These are phyloP conservation scores for Scatophagus argus DNA, from an alignment of 2,113 vertebrate genomes.

Conservation along the genomic window DNA sequence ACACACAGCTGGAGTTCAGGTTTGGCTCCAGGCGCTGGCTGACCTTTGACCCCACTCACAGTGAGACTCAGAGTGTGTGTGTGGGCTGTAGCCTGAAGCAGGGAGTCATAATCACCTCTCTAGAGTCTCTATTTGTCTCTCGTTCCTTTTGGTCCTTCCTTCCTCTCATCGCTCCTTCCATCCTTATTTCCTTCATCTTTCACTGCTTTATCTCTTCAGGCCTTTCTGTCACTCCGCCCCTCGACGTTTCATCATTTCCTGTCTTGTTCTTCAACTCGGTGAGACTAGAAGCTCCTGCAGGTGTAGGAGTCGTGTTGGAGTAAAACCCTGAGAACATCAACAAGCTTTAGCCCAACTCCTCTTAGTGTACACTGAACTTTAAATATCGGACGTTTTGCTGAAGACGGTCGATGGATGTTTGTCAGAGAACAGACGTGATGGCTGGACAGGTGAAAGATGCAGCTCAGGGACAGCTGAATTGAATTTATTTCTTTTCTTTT, in stretches of 20 bases:
- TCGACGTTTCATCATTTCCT: not conserved
- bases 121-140: conserved; percentile 2
- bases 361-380: not conserved
- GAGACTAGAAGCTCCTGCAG: not conserved
- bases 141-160: not conserved
- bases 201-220: not conserved
- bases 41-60: conserved; percentile 48
- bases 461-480: not conserved
- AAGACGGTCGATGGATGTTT: not conserved
- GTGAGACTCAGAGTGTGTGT: conserved; percentile 20
- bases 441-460: not conserved
- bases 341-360: not conserved
- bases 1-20: conserved; percentile 13
- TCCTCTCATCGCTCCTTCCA: not conserved
- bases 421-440: not conserved
- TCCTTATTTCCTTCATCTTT: not conserved
- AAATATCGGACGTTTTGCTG: not conserved
- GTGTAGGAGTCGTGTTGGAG: not conserved
- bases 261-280: not conserved
- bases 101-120: conserved; percentile 23
- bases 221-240: not conserved
- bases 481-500: not conserved
- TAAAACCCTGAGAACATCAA: not conserved
- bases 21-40: conserved; percentile 33
- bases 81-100: conserved; percentile 49